These are phyloP conservation scores for Desmophyllum pertusum DNA, from an alignment of 92 coral and sea anemone species.

Conservation along the genomic window DNA sequence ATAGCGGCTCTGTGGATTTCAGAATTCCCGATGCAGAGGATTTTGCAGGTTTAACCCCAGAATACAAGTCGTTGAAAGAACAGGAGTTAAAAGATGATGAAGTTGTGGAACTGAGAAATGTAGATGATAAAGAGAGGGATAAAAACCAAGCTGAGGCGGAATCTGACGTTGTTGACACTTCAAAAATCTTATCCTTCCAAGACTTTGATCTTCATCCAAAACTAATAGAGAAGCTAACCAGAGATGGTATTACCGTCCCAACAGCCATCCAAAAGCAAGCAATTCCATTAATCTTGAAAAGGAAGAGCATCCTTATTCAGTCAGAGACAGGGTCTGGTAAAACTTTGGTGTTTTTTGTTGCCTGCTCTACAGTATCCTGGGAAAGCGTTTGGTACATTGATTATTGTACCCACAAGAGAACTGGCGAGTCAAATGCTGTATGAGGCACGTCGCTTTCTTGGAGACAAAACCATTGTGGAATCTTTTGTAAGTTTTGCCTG, in stretches of 20 bases:
- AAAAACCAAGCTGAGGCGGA: neutral
- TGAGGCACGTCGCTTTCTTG: slow-evolving; percentile 77
- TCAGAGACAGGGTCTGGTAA: slow-evolving; percentile 94
- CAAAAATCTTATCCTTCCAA: slow-evolving; percentile 41
- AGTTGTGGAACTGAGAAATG: neutral
- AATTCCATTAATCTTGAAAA: slow-evolving; percentile 57
- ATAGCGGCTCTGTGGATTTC: slow-evolving; percentile 61
- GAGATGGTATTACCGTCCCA: slow-evolving; percentile 56
- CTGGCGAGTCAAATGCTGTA: slow-evolving; percentile 88
- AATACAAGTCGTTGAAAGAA: slow-evolving; percentile 11
- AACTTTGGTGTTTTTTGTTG: slow-evolving; percentile 77
- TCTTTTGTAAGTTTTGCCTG: slow-evolving; percentile 74
- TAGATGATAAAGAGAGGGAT: neutral
- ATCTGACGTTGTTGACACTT: slow-evolving; percentile 1
- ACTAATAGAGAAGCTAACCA: slow-evolving; percentile 62
- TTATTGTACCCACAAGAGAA: slow-evolving; percentile 87
- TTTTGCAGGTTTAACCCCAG: slow-evolving; percentile 31
- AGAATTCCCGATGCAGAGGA: slow-evolving; percentile 63
- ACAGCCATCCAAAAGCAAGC: slow-evolving; percentile 75
- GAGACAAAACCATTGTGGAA: slow-evolving; percentile 75
- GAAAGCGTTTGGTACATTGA: slow-evolving; percentile 75
- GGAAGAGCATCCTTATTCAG: slow-evolving; percentile 71
- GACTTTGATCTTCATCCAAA: slow-evolving; percentile 80
- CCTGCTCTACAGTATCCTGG: slow-evolving; percentile 91
- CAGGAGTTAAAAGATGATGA: neutral